Conservation (phyloP, 2,888 invertebrate species). For the Fragum sueziense region DNA sequence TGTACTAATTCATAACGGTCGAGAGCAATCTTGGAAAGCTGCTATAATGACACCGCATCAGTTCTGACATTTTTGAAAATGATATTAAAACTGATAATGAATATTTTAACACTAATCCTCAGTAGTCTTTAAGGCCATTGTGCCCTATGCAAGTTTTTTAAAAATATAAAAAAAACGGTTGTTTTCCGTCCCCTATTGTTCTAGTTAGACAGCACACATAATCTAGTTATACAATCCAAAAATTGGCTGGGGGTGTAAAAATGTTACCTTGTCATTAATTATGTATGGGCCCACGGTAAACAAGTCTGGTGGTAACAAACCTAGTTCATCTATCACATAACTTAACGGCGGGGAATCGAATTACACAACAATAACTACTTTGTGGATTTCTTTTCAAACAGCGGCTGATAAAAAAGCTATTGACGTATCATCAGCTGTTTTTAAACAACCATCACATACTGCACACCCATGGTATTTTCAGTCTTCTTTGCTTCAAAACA, state of each 20-base stretch:
- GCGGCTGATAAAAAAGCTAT: neutral
- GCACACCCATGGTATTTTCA: too few relatives aligned
- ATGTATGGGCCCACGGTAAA: neutral
- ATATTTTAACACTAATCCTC: neutral
- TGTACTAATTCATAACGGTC: too few relatives aligned
- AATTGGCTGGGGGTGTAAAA: conserved; percentile 17
- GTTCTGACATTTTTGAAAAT: neutral
- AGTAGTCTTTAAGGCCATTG: neutral
- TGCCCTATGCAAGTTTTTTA: neutral
- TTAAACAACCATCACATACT: neutral
- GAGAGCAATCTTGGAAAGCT: too few relatives aligned
- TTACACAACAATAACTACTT: neutral
- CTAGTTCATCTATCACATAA: neutral
- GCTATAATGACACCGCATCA: neutral
- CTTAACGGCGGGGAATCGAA: neutral
- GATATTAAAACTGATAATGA: neutral
- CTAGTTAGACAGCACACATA: neutral
- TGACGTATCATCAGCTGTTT: neutral
- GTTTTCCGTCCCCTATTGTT: neutral
- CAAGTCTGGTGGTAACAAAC: neutral
- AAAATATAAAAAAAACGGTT: neutral
- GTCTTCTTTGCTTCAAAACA: too few relatives aligned
- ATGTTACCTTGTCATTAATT: conserved; percentile 13
- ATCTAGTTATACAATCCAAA: neutral
- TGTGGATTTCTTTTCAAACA: neutral